Conservation (phyloP, 2,888 invertebrate genomes). For the Brachycybe producta region DNA sequence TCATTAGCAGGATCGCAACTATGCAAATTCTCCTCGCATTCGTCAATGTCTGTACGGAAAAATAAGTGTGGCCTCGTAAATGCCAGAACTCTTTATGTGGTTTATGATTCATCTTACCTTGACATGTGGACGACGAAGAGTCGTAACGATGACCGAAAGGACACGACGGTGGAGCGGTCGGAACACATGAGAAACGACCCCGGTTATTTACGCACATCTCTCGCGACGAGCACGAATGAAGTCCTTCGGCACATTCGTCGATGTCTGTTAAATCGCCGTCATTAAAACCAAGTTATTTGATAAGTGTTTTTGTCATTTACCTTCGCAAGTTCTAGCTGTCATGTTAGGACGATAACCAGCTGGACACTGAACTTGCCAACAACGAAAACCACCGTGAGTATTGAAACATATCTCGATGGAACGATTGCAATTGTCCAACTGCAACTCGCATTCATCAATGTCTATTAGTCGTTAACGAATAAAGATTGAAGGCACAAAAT, state of each 20-base stretch:
- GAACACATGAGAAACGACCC: constrained; percentile 11
- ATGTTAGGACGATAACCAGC: constrained; percentile 20
- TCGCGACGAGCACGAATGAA: constrained; percentile 9
- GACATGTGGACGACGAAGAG: constrained; percentile 28
- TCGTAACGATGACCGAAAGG: constrained; percentile 18
- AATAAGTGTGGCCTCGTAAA: no score
- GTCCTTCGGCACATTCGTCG: constrained; percentile 13
- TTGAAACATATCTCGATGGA: constrained; percentile 31
- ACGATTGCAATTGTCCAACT: constrained; percentile 28
- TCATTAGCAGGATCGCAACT: constrained; percentile 29
- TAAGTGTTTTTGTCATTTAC: background rate
- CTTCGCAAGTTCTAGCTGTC: constrained; percentile 14
- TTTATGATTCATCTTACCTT: constrained; percentile 24
- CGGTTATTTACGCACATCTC: constrained; percentile 11
- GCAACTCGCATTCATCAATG: constrained; percentile 34
- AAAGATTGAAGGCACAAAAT: background rate
- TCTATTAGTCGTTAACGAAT: constrained; percentile 26
- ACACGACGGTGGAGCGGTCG: constrained; percentile 2
- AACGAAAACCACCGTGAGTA: constrained; percentile 31
- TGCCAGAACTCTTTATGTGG: no score
- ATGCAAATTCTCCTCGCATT: constrained; percentile 31
- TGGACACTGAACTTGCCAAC: constrained; percentile 23
- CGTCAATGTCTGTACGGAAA: constrained; percentile 34
- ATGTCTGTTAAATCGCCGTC: constrained; percentile 8
- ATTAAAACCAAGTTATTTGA: background rate